Base-by-base conservation (phyloP, 2,888 invertebrate genomes). In the Rotaria macrura region DNA sequence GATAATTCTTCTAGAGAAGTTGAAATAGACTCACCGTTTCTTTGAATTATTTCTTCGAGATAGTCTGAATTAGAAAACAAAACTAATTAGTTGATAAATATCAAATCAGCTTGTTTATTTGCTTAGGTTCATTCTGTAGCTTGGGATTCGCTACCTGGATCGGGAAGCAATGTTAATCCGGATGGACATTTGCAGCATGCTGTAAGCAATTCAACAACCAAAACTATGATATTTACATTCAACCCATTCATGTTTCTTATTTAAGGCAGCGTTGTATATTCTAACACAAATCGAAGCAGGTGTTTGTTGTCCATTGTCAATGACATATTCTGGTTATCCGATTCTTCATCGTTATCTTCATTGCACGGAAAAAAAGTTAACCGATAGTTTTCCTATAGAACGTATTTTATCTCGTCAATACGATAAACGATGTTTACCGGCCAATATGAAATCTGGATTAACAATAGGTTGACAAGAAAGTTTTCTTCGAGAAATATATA, bases 161-260 rank as follows among this genome's bases (percentile, higher is more conserved):
- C 79, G 25, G 25, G 0, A 43, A 43, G 5, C 17, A 43, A 38
- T n/a, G 2, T 79, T n/a, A 79, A 79, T 79, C 12, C 79, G 14
- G n/a, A 79, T 43, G 79, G 79, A 79, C 79, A 79, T 79, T 79
- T 79, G 43, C 79, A 79, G n/a, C 79, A 79, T 79, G 25, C 79
- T 20, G 79, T 79, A 23, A 23, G 25, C n/a, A 14, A 9, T 6
- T 43, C 20, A 12, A 43, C 6, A 20, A 1, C 34, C 17, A 20
- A 20, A 17, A 29, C 29, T 25, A 25, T 79, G 20, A 79, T 9
- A 12, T 25, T 1, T 40, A 79, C 10, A 7, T 10, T 3, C 10
- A 43, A 20, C 25, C 23, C 0, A 12, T 52, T 23, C 7, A 38
- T 74, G 2, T 57, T 65, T 34, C 5, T 38, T 43, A 17, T 43